phyloP scores from a whole-genome alignment of 2,888 invertebrate genomes.

The Acanthococcus lagerstroemiae region DNA sequence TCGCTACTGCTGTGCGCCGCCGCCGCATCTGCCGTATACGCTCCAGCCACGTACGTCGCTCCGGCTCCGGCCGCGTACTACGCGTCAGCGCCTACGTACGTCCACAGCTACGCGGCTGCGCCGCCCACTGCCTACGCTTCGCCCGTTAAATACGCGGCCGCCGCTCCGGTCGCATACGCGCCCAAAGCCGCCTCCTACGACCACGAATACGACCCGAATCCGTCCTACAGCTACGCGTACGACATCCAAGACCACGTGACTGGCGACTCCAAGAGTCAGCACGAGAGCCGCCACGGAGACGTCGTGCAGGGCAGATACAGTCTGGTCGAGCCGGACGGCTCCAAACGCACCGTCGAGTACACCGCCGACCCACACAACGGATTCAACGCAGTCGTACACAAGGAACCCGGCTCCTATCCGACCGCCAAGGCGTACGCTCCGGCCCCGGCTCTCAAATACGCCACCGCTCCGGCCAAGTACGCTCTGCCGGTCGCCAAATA shows the following conservation, averaged over 20 bases:
- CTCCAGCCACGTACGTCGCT: constrained; percentile 32
- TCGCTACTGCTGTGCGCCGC: constrained; percentile 39
- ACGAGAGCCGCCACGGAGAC: constrained; percentile 37
- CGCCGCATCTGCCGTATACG: constrained; percentile 32
- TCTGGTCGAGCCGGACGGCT: constrained; percentile 37
- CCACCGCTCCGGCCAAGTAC: constrained; percentile 33
- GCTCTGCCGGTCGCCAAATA: constrained; percentile 37
- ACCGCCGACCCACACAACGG: constrained; percentile 39
- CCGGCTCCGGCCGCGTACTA: constrained; percentile 16
- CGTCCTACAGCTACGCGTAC: constrained; percentile 37
- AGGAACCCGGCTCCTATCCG: constrained; percentile 35
- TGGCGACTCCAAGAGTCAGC: constrained; percentile 38
- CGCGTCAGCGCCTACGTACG: constrained; percentile 13
- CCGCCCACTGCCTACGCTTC: too few relatives aligned
- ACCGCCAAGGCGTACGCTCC: constrained; percentile 31
- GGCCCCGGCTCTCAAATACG: constrained; percentile 31
- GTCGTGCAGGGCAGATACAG: constrained; percentile 38
- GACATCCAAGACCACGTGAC: constrained; percentile 37
- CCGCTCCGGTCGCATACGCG: constrained; percentile 32
- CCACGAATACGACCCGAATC: constrained; percentile 37
- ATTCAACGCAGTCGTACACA: constrained; percentile 39
- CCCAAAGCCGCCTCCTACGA: constrained; percentile 45
- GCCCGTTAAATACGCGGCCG: constrained; percentile 32
- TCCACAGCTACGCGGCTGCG: constrained; percentile 31
- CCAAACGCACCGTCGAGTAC: constrained; percentile 37